phyloP scores from a whole-genome alignment of 2,797 vertebrate species.

The Gymnocypris eckloni region DNA sequence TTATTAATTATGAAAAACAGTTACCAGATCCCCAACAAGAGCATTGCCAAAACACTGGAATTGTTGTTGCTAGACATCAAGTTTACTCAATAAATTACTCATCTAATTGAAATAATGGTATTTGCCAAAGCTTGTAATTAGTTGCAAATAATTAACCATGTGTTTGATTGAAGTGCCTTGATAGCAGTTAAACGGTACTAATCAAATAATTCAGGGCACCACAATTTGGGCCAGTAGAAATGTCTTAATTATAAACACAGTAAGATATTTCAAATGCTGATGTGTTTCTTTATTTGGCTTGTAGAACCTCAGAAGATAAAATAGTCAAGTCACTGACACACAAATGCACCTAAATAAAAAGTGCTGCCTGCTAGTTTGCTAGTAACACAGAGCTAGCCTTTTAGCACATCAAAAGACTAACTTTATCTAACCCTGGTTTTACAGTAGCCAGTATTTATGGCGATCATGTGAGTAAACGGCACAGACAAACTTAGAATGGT shows the following conservation, averaged over 20 bases:
- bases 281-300: neutral
- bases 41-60: slow-evolving; percentile 51
- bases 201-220: slow-evolving; percentile 59
- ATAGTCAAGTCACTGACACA: neutral
- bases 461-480: slow-evolving; percentile 30
- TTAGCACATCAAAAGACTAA: slow-evolving; percentile 55
- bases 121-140: slow-evolving; percentile 67
- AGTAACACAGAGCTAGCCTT: slow-evolving; percentile 1
- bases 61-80: slow-evolving; percentile 58
- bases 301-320: neutral
- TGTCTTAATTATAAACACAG: slow-evolving; percentile 39
- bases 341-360: neutral
- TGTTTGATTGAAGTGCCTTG: slow-evolving; percentile 64
- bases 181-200: slow-evolving; percentile 55
- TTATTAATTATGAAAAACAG: slow-evolving; percentile 12
- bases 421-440: slow-evolving; percentile 37
- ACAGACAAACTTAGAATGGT: slow-evolving; percentile 40
- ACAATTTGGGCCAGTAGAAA: slow-evolving; percentile 43
- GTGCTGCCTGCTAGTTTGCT: neutral
- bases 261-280: slow-evolving; percentile 1
- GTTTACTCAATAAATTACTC: slow-evolving; percentile 65
- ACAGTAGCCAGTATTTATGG: slow-evolving; percentile 28
- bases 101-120: slow-evolving; percentile 67
- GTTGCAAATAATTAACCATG: slow-evolving; percentile 64
- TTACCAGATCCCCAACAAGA: slow-evolving; percentile 48